Conservation (phyloP, 2,888 invertebrate genomes). For the Saturnia pavonia region DNA sequence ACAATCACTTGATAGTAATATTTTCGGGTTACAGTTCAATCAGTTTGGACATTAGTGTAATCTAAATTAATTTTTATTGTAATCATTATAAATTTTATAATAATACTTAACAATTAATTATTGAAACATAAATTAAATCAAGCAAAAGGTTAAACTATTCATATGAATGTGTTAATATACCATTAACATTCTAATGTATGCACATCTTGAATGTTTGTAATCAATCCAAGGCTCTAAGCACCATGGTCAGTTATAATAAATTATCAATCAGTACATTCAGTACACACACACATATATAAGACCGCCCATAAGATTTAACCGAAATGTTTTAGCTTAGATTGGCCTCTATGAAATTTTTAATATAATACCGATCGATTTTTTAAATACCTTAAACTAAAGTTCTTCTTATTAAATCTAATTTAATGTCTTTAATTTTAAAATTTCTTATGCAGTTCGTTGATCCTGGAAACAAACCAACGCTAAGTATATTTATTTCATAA, state of each 20-base stretch:
- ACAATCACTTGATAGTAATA: too few species aligned
- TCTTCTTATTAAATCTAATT: background rate
- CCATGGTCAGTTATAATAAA: conserved; percentile 5
- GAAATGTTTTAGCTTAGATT: background rate
- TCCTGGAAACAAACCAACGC: background rate
- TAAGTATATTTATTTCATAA: too few species aligned
- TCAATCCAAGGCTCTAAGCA: conserved; percentile 15
- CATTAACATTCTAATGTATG: conserved; percentile 18
- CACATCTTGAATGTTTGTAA: conserved; percentile 12
- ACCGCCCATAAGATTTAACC: background rate
- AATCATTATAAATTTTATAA: too few species aligned
- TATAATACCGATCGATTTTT: background rate
- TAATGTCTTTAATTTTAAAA: background rate
- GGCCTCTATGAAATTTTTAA: too few species aligned
- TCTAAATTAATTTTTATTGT: too few species aligned
- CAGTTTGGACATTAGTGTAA: too few species aligned
- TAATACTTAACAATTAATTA: background rate
- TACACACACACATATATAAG: background rate
- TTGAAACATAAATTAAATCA: conserved; percentile 10
- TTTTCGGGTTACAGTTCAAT: too few species aligned
- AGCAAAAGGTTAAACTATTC: background rate
- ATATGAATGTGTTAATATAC: background rate
- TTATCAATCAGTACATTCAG: background rate
- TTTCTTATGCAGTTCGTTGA: background rate
- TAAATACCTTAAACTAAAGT: background rate